These are phyloP conservation scores for Papilio dardanus DNA, from an alignment of 1,140 invertebrate species.

Conservation along the genomic window DNA sequence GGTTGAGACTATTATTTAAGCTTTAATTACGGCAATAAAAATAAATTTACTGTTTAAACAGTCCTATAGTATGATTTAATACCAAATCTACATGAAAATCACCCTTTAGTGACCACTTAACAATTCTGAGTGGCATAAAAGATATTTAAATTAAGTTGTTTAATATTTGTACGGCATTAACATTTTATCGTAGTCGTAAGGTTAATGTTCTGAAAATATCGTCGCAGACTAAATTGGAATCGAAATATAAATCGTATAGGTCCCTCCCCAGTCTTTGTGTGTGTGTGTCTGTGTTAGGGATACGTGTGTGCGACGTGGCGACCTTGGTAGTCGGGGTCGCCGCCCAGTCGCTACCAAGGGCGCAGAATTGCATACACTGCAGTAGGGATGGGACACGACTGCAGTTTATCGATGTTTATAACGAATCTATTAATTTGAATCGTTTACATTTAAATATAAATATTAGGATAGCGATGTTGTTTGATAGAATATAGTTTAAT, in stretches of 20 bases:
- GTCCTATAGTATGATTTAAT: no score
- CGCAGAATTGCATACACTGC: slow-evolving; percentile 41
- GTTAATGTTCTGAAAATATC: slow-evolving; percentile 31
- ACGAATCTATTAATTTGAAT: background rate
- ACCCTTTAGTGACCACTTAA: no score
- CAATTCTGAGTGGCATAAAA: background rate
- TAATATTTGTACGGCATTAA: background rate
- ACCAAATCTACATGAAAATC: no score
- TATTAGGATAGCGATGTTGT: background rate
- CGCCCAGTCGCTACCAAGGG: slow-evolving; percentile 54
- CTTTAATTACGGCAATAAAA: no score
- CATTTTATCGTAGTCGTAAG: background rate
- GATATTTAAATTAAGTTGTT: no score
- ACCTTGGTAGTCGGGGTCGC: slow-evolving; percentile 58
- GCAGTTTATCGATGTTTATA: slow-evolving; percentile 7
- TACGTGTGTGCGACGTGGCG: slow-evolving; percentile 41
- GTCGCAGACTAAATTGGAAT: slow-evolving; percentile 25
- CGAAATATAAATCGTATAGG: slow-evolving; percentile 24
- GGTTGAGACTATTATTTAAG: no score
- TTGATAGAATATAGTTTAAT: no score
- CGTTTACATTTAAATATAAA: no score
- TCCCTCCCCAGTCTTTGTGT: slow-evolving; percentile 24
- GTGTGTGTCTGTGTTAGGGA: slow-evolving; percentile 19
- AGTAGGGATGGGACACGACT: slow-evolving; percentile 36
- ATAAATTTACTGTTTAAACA: no score